These are phyloP conservation scores for Lates japonicus DNA, from an alignment of 2,797 vertebrate species.

Conservation along the genomic window DNA sequence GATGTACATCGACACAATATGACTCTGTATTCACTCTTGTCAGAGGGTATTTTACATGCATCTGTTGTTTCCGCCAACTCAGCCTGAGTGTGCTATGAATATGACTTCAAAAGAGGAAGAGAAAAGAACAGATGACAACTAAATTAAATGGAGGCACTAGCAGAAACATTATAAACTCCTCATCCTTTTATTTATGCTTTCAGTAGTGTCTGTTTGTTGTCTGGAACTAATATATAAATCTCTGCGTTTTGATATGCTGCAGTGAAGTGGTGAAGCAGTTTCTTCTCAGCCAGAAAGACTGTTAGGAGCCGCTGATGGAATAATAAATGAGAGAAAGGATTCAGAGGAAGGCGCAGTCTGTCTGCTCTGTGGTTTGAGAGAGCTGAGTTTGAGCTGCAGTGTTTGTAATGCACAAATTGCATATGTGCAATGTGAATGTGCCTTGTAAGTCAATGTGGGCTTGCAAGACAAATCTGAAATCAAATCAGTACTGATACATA, in stretches of 20 bases:
- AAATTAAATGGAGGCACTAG: conserved; percentile 5
- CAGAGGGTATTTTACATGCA: background rate
- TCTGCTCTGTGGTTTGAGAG: conserved; percentile 36
- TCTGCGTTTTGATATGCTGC: conserved; percentile 50
- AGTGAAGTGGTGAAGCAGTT: conserved; percentile 47
- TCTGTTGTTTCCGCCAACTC: background rate
- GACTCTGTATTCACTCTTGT: accelerated
- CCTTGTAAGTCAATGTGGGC: conserved; percentile 5
- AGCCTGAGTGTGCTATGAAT: background rate
- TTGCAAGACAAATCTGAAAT: conserved; percentile 25
- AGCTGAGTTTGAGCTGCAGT: background rate
- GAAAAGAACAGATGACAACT: conserved; percentile 4
- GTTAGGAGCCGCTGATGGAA: conserved; percentile 56
- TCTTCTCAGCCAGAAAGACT: conserved; percentile 43
- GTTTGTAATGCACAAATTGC: conserved; percentile 38
- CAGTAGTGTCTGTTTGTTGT: conserved; percentile 25
- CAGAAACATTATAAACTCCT: conserved; percentile 11
- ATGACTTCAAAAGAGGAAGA: background rate
- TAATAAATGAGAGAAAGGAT: conserved; percentile 53
- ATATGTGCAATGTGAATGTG: conserved; percentile 13
- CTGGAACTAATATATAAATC: conserved; percentile 50
- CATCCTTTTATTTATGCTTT: conserved; percentile 11
- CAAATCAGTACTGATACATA: conserved; percentile 4
- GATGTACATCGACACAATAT: background rate
- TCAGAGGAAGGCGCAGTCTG: conserved; percentile 36